These are phyloP conservation scores for Watersipora subatra DNA, from an alignment of 1,140 invertebrate genomes.

Conservation along the genomic window DNA sequence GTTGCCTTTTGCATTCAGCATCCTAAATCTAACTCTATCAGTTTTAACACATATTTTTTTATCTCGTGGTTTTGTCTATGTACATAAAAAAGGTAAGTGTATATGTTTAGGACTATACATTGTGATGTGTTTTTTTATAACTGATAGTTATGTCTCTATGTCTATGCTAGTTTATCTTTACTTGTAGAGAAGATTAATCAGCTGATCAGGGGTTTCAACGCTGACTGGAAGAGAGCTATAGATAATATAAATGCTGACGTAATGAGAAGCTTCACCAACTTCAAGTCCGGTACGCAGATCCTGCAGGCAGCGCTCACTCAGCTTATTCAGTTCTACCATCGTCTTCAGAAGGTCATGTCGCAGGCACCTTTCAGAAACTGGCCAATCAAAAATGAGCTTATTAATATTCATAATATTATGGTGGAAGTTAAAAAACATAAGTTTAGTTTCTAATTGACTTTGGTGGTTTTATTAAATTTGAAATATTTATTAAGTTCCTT, in stretches of 20 bases:
- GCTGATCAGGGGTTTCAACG: slow-evolving; percentile 74
- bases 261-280: slow-evolving; percentile 83
- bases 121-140: too few species aligned
- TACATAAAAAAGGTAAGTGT: too few species aligned
- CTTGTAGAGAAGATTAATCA: slow-evolving; percentile 45
- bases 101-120: too few species aligned
- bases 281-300: slow-evolving; percentile 83
- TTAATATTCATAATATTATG: slow-evolving; percentile 97
- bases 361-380: slow-evolving; percentile 49
- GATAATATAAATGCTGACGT: slow-evolving; percentile 89
- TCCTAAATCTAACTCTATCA: too few species aligned
- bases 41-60: too few species aligned
- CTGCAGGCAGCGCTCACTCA: slow-evolving; percentile 85
- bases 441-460: slow-evolving; percentile 52
- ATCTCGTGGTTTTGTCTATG: too few species aligned
- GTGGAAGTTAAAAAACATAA: slow-evolving; percentile 98
- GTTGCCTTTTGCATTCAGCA: too few species aligned
- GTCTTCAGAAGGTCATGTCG: slow-evolving; percentile 87
- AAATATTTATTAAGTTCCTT: not conserved
- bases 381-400: slow-evolving; percentile 71
- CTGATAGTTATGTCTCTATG: too few species aligned
- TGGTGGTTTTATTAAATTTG: not conserved
- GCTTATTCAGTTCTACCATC: slow-evolving; percentile 91
- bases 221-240: slow-evolving; percentile 84
- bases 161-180: too few species aligned